Conservation (phyloP, 2,113 vertebrate genomes). For the Dicerorhinus sumatrensis region DNA sequence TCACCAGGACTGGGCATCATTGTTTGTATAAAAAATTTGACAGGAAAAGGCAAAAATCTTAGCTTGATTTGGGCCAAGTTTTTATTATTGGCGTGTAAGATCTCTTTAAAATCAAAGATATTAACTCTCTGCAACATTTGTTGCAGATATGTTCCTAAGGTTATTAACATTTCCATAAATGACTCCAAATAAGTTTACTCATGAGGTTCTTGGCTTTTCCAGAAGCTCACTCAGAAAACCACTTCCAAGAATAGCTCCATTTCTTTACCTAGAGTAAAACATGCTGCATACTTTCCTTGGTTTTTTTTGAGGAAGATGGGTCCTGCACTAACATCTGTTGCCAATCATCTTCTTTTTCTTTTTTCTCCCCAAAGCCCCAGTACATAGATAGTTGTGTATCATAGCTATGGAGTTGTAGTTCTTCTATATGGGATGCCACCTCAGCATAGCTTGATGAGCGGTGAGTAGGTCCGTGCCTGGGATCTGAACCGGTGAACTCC, state of each 20-base stretch:
- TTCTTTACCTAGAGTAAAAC: neutral
- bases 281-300: neutral
- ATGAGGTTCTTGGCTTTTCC: neutral
- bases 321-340: no score
- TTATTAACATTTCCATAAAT: conserved; percentile 1
- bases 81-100: neutral
- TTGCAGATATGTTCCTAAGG: neutral
- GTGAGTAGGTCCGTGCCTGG: no score
- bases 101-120: neutral
- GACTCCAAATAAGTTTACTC: neutral
- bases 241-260: neutral
- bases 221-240: neutral
- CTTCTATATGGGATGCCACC: no score
- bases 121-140: neutral
- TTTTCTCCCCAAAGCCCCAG: no score
- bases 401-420: no score
- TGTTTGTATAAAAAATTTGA: neutral
- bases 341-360: no score
- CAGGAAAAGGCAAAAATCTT: neutral
- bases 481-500: no score
- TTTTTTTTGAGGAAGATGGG: no score
- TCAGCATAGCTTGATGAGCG: no score
- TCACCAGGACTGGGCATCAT: neutral
- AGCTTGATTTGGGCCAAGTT: neutral
- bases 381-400: no score